Percentiles rank a stretch among this genome's conserved stretches.
These are phyloP conservation scores for Beroe ovata DNA, from an alignment of 37 sponge, comb jelly and placozoan species.

Conservation along the genomic window DNA sequence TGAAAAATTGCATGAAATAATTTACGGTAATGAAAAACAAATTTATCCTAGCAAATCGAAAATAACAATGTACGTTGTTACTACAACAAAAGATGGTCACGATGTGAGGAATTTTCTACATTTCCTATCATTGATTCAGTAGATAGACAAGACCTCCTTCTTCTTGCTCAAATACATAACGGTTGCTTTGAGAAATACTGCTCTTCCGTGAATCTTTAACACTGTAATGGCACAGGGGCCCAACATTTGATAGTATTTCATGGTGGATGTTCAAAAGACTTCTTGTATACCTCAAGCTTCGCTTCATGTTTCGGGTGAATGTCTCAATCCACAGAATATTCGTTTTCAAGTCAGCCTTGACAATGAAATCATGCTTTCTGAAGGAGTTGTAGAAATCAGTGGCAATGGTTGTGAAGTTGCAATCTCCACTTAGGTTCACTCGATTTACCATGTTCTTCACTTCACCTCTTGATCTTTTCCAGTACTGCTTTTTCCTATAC, in stretches of 20 bases:
- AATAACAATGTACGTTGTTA: too few species aligned
- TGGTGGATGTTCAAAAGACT: neutral
- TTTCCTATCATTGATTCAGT: too few species aligned
- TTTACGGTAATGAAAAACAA: too few species aligned
- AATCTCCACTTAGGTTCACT: neutral
- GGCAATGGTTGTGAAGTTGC: conserved; percentile 1
- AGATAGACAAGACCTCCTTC: neutral
- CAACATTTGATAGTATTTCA: neutral
- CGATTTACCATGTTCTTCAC: neutral
- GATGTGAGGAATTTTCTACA: too few species aligned
- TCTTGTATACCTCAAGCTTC: neutral
- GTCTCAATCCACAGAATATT: conserved; percentile 35
- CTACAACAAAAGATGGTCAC: too few species aligned
- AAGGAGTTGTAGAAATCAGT: conserved; percentile 43
- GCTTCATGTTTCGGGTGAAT: neutral
- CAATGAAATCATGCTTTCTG: conserved; percentile 21
- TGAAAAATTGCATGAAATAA: too few species aligned
- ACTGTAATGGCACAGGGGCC: neutral
- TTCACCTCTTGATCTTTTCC: conserved; percentile 36
- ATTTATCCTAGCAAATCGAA: too few species aligned
- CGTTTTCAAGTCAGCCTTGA: conserved; percentile 42
- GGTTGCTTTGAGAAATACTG: neutral
- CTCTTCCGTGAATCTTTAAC: neutral
- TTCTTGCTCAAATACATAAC: neutral
- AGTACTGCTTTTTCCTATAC: conserved; percentile 12